Evolutionary conservation across 2,113 vertebrate genomes (phyloP).

Genomic region (Chloebia gouldiae): DNA sequence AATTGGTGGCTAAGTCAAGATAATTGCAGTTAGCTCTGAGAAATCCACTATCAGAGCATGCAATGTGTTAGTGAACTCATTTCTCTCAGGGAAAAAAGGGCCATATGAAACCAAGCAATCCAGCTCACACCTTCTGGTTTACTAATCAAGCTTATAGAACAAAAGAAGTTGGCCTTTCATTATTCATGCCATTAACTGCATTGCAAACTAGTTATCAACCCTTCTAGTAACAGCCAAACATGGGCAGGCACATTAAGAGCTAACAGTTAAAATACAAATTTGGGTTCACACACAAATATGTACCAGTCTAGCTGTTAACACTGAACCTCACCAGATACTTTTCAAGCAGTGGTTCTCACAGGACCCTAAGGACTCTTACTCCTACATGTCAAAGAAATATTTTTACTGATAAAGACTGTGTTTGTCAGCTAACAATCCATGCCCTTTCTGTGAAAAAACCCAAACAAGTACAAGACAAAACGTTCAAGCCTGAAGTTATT

Average conservation of each 20-base stretch:
- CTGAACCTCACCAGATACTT: not conserved
- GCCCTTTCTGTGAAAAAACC: not conserved
- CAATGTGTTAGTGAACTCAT: not conserved
- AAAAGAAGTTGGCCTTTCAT: not conserved
- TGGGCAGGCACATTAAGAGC: not conserved
- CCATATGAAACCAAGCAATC: not conserved
- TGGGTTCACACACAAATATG: not conserved
- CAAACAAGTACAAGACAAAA: constrained; percentile 9
- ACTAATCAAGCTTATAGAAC: not conserved
- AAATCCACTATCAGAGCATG: not conserved
- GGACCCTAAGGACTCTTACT: not conserved
- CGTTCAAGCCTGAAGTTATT: not conserved
- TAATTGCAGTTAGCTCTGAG: constrained; percentile 4
- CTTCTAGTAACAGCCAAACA: not conserved
- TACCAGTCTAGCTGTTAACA: not conserved
- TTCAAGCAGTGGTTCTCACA: not conserved
- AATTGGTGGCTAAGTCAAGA: constrained; percentile 6
- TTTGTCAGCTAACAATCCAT: not conserved
- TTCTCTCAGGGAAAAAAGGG: not conserved
- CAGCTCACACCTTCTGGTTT: not conserved
- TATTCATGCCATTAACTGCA: not conserved
- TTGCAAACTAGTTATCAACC: not conserved
- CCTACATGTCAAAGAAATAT: not conserved
- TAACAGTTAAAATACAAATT: not conserved
- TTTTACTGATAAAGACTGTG: not conserved